phyloP scores from a whole-genome alignment of 2,888 invertebrate species.

The Hemistola chrysoprasaria region DNA sequence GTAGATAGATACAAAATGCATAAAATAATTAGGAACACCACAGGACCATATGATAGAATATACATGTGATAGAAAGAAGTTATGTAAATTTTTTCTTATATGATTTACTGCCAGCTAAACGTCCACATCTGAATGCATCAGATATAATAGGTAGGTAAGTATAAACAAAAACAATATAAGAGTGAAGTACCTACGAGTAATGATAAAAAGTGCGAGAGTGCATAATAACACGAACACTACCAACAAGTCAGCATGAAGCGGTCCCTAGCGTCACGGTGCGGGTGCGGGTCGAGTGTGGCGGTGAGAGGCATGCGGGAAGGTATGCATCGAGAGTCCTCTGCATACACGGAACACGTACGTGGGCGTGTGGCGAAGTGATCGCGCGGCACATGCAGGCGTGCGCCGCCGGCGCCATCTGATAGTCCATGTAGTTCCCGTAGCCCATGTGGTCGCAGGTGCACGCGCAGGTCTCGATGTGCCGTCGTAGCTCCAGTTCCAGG shows the following conservation, averaged over 20 bases:
- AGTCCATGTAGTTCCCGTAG: slow-evolving; percentile 95
- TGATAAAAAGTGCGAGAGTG: slow-evolving; percentile 9
- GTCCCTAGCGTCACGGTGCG: slow-evolving; percentile 39
- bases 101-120: too few species aligned
- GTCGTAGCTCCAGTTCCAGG: slow-evolving; percentile 91
- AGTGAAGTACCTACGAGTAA: neutral
- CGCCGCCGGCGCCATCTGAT: slow-evolving; percentile 86
- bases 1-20: too few species aligned
- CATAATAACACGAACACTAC: slow-evolving; percentile 41
- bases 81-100: too few species aligned
- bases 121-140: too few species aligned
- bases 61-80: too few species aligned
- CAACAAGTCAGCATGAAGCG: slow-evolving; percentile 49
- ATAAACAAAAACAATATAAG: too few species aligned
- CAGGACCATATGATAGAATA: too few species aligned
- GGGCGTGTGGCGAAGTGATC: slow-evolving; percentile 78
- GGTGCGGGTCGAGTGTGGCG: slow-evolving; percentile 6
- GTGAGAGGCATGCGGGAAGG: slow-evolving; percentile 47
- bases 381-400: slow-evolving; percentile 78
- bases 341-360: slow-evolving; percentile 55
- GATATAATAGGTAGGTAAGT: too few species aligned
- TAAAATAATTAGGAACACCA: too few species aligned
- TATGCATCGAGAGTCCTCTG: slow-evolving; percentile 30
- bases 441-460: slow-evolving; percentile 97
- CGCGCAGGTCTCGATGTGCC: slow-evolving; percentile 94